Evolutionary conservation across 1,140 invertebrate species (phyloP), one percentile per base, ranked within the genome.

Genomic region (Drosophila kikkawai): DNA sequence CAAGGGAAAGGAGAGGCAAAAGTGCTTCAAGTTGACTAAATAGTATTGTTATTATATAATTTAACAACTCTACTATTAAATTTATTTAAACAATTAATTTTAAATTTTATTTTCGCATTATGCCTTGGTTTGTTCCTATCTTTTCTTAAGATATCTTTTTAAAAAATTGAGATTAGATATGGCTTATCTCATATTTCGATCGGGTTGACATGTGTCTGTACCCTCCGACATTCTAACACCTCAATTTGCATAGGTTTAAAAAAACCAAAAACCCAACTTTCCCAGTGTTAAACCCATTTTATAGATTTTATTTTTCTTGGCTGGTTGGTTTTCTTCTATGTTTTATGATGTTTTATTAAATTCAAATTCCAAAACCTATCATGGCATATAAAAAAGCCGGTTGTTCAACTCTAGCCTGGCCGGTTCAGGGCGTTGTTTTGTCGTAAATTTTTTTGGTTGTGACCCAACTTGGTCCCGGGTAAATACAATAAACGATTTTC

Each of bases 321-420:
- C 34, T 17, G 17, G 15, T 32, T 22, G 19, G 45, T 69, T 71
- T 59, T 59, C 45, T 50, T 73, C 37, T 39, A 22, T 42, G 19
- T 73, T 73, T 73, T 73, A 73, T 70, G 67, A 32, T 71, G 66
- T 59, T 73, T 73, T 73, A 73, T 73, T 73, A 71, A 73, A 73
- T 73, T 71, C 69, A 73, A 73, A 73, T 73, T 73, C 67, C 53
- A 50, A 70, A 70, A 73, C 53, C 41, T 73, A 71, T 71, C 69
- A 57, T 36, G 65, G 65, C 34, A 13, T 22, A 69, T 45, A 68
- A 68, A 42, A 64, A 45, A 69, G 64, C 67, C 39, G 65, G 48
- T 55, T 55, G 39, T 19, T 39, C 39, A 15, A 32, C 50, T 45
- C 26, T 29, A 13, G n/a, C 13, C 29, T 12, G 32, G 15, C 26